A percentile compares a stretch with the other conserved stretches of the same genome.
Evolutionary conservation across 2,888 invertebrate genomes (phyloP).

Genomic region (Hirtodrosophila confusa): DNA sequence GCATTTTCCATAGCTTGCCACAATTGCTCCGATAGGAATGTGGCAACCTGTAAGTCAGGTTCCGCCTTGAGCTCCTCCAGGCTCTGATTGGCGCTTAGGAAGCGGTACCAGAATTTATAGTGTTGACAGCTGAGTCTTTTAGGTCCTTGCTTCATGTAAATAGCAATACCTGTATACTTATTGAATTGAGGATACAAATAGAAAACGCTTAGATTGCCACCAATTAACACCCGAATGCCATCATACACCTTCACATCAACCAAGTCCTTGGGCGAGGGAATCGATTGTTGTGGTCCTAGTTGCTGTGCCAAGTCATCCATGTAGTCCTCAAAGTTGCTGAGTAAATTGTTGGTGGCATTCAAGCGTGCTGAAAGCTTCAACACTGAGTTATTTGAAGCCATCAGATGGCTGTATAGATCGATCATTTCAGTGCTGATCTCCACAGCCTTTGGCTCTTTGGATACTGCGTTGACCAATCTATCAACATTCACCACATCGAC

Average conservation of each 20-base stretch:
- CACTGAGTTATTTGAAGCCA: conserved; percentile 11
- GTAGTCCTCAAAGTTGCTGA: conserved; percentile 23
- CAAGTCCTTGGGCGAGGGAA: background rate
- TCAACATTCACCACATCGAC: conserved; percentile 29
- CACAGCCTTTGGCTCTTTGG: background rate
- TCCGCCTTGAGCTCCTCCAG: conserved; percentile 17
- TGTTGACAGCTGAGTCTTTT: conserved; percentile 7
- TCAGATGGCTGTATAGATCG: conserved; percentile 23
- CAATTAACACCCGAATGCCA: conserved; percentile 17
- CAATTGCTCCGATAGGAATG: conserved; percentile 2
- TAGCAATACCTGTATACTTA: conserved; percentile 28
- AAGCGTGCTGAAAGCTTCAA: conserved; percentile 12
- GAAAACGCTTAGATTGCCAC: conserved; percentile 22
- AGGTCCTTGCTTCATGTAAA: conserved; percentile 4
- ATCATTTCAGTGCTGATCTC: conserved; percentile 7
- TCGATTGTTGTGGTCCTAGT: background rate
- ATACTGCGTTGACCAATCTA: conserved; percentile 12
- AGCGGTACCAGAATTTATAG: conserved; percentile 33
- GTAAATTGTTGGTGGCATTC: conserved; percentile 21
- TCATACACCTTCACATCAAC: conserved; percentile 6
- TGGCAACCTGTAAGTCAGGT: conserved; percentile 16
- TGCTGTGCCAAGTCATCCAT: conserved; percentile 13
- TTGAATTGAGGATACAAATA: conserved; percentile 19
- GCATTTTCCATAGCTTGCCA: conserved; percentile 8
- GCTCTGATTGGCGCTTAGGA: conserved; percentile 24